These are phyloP conservation scores for Anseranas semipalmata DNA, from an alignment of 2,113 vertebrate species.

Conservation along the genomic window DNA sequence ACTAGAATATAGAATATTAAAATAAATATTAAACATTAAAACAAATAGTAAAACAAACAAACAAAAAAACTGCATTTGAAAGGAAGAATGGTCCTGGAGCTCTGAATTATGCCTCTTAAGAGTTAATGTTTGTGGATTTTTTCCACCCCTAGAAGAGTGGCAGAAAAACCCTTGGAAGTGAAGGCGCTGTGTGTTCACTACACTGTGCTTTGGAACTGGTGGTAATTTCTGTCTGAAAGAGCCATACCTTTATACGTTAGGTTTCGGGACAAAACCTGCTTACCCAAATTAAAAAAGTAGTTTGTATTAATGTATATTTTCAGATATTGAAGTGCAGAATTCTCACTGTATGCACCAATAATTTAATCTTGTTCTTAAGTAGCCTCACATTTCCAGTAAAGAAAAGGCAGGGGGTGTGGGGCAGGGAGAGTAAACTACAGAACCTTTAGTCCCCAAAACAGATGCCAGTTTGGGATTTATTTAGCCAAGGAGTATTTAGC, in stretches of 20 bases:
- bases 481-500: conserved; percentile 79
- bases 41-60: neutral
- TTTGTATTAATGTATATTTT: neutral
- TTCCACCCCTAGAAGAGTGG: neutral
- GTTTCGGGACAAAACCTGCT: conserved; percentile 15
- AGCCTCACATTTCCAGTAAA: conserved; percentile 67
- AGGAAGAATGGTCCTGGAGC: neutral
- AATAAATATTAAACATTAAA: rapidly evolving
- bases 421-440: conserved; percentile 47
- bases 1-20: neutral
- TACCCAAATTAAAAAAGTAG: conserved; percentile 4
- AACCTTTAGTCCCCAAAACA: conserved; percentile 75
- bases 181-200: neutral
- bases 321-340: conserved; percentile 17
- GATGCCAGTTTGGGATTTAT: conserved; percentile 77
- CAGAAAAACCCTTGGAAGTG: neutral
- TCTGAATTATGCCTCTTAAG: neutral
- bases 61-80: neutral
- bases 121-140: neutral
- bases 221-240: neutral
- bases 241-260: neutral
- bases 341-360: conserved; percentile 51
- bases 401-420: neutral
- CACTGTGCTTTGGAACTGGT: neutral
- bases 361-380: conserved; percentile 69